phyloP scores from a whole-genome alignment of 2,113 vertebrate species.

The Thalassoma bifasciatum region DNA sequence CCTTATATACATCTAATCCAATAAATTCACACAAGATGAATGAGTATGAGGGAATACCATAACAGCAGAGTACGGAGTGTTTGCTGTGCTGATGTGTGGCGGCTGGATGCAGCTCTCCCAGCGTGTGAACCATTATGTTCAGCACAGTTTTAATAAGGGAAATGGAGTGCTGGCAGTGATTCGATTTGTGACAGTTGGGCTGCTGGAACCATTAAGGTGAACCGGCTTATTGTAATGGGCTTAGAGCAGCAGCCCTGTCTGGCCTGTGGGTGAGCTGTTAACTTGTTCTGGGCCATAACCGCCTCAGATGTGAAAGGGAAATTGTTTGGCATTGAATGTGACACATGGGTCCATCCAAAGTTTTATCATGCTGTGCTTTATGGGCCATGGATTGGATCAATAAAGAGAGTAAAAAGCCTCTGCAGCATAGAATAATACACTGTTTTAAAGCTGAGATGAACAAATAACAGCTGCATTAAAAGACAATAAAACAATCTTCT shows the following conservation, averaged over 20 bases:
- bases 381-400: constrained; percentile 33
- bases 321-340: constrained; percentile 44
- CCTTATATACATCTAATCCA: constrained; percentile 3
- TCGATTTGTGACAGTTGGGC: constrained; percentile 75
- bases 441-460: constrained; percentile 42
- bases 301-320: constrained; percentile 53
- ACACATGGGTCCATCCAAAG: constrained; percentile 51
- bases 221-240: constrained; percentile 75
- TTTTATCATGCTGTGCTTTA: constrained; percentile 16
- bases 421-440: constrained; percentile 28
- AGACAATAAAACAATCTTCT: constrained; percentile 37
- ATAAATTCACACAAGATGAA: constrained; percentile 22
- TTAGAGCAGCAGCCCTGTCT: constrained; percentile 62
- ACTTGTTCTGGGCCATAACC: constrained; percentile 48
- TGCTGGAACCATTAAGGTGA: constrained; percentile 70
- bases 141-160: constrained; percentile 65
- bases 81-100: constrained; percentile 36
- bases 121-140: constrained; percentile 41
- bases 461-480: constrained; percentile 42
- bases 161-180: constrained; percentile 72
- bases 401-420: constrained; percentile 27
- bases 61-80: constrained; percentile 14
- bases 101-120: constrained; percentile 28
- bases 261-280: constrained; percentile 56
- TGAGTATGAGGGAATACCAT: not conserved